Evolutionary conservation across 1,140 invertebrate genomes (phyloP).

Genomic region (Drosophila willistoni): DNA sequence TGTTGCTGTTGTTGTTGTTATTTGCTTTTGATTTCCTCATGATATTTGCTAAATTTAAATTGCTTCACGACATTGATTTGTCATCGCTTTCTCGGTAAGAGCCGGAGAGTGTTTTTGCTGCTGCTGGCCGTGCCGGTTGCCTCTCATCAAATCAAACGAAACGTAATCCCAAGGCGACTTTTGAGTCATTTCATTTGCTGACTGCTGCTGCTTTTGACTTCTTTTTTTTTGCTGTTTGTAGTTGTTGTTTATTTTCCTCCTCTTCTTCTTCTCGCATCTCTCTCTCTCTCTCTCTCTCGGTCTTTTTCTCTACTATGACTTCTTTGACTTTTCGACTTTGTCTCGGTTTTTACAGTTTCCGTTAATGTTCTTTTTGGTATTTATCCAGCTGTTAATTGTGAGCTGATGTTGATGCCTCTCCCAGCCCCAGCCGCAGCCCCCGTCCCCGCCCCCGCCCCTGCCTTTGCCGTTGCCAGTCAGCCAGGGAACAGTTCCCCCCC

Average conservation of each 20-base stretch:
- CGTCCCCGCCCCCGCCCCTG: no score
- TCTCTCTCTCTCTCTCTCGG: background rate
- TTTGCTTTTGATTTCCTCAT: slow-evolving; percentile 30
- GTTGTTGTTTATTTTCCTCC: slow-evolving; percentile 13
- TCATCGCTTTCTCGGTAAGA: slow-evolving; percentile 47
- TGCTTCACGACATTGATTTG: slow-evolving; percentile 63
- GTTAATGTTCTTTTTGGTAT: slow-evolving; percentile 45
- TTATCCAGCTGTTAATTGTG: slow-evolving; percentile 80
- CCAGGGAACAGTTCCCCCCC: slow-evolving; percentile 6
- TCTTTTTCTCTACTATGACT: background rate
- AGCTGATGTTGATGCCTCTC: slow-evolving; percentile 21
- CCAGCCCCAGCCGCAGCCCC: no score
- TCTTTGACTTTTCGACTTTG: slow-evolving; percentile 15
- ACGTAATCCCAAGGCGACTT: slow-evolving; percentile 19
- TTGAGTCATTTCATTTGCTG: slow-evolving; percentile 34
- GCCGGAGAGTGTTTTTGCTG: background rate
- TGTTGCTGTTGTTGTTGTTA: background rate
- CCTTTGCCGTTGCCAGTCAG: background rate
- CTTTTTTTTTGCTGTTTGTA: slow-evolving; percentile 1
- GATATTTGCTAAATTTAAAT: slow-evolving; percentile 74
- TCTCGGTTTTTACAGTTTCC: slow-evolving; percentile 28
- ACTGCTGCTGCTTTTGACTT: slow-evolving; percentile 1
- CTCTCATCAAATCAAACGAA: slow-evolving; percentile 1
- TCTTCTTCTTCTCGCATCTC: background rate
- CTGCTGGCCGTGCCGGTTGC: background rate